Evolutionary conservation across 2,797 vertebrate species (phyloP), one percentile per base, ranked within the genome.

Genomic region (Schizopygopsis malacanthus): DNA sequence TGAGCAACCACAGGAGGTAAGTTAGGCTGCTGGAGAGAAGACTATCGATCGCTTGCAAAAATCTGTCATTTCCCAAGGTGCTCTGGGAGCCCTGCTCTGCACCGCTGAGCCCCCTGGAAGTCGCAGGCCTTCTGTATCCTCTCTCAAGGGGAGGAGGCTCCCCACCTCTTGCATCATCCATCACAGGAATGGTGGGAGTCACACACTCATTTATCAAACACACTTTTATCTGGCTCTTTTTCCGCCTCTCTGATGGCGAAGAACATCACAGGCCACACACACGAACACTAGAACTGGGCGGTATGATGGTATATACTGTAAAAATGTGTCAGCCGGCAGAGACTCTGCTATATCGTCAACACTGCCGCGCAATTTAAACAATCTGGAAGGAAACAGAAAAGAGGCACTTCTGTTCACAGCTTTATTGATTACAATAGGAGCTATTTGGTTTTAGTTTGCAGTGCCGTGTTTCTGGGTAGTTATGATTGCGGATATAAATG

Each of bases 191-290:
- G 92, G 92, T 93, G 73, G 75, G 45, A 72, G 72, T 59, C 39
- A n/a, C 45, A 47, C 79, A 63, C 83, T 88, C 79, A 25, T 94
- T 94, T 93, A 94, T 94, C 93, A 94, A 91, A 91, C 93, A 90
- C 92, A 87, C 72, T 87, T 82, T 89, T 75, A 82, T 82, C 82
- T 82, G 65, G 33, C 79, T 67, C 72, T 77, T 61, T 65, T 81
- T 81, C 87, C 41, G 25, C 52, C 82, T 86, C 70, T 87, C 80
- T 75, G 37, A 80, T 88, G 70, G 61, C 22, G 2, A 47, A 82
- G 78, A 85, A 83, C 83, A 85, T 82, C 87, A 45, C 6, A 6
- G 81, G 45, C 86, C 82, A 65, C 82, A 87, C 86, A 81, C 82
- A 84, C 69, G 79, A 80, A 71, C 79, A 22, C 47, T 39, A 76